Evolutionary conservation across 2,888 invertebrate species (phyloP).

Genomic region (Scaptomyza polygonia): DNA sequence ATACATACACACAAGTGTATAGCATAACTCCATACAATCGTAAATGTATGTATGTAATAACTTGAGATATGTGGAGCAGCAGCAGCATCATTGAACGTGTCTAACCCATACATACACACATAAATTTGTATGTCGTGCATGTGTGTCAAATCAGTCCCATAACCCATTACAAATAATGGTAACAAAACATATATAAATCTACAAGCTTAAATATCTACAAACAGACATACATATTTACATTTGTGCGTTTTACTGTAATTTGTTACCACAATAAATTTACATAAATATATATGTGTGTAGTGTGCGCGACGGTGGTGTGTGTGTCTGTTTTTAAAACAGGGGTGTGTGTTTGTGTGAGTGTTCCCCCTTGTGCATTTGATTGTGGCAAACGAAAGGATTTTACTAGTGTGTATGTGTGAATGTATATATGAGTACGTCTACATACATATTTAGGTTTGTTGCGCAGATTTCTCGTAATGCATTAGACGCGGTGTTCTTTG

Average conservation of each 20-base stretch:
- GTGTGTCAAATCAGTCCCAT: constrained; percentile 29
- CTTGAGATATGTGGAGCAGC: constrained; percentile 30
- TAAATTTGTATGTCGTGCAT: constrained; percentile 21
- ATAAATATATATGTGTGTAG: constrained; percentile 19
- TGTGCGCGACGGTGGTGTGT: background rate
- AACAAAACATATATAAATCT: constrained; percentile 19
- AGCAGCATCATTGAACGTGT: constrained; percentile 17
- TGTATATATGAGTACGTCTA: constrained; percentile 9
- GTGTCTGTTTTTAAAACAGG: constrained; percentile 24
- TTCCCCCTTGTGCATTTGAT: constrained; percentile 16
- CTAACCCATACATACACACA: constrained; percentile 14
- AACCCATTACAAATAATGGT: constrained; percentile 38
- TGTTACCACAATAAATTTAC: constrained; percentile 27
- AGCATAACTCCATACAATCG: constrained; percentile 6
- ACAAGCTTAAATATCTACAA: constrained; percentile 18
- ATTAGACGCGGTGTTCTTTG: constrained; percentile 7
- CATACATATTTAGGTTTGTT: constrained; percentile 25
- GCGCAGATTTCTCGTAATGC: constrained; percentile 22
- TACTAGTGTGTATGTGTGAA: constrained; percentile 8
- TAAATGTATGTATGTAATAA: constrained; percentile 3
- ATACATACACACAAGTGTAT: constrained; percentile 10
- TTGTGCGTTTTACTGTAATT: constrained; percentile 21
- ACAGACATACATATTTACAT: constrained; percentile 14
- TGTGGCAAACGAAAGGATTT: constrained; percentile 28
- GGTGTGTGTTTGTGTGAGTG: constrained; percentile 27